These are phyloP conservation scores for Megaptera novaeangliae DNA, from an alignment of 2,113 vertebrate species.

Conservation along the genomic window DNA sequence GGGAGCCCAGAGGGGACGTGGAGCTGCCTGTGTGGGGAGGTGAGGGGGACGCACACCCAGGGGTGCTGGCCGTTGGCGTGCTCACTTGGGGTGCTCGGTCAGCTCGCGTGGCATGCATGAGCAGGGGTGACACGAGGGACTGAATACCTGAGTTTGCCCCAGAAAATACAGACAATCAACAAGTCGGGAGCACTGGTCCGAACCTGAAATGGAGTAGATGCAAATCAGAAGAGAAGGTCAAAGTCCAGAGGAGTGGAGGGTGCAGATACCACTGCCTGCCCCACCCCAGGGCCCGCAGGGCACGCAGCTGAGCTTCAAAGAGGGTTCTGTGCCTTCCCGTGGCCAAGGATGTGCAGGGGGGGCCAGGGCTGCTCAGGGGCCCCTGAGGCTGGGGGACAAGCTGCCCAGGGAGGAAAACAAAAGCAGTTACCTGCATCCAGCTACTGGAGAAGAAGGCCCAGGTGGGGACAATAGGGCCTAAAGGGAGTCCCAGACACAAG, in stretches of 20 bases:
- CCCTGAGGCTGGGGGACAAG: background rate
- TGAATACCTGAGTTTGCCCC: background rate
- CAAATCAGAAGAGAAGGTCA: background rate
- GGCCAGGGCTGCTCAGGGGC: background rate
- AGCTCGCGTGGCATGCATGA: fast-evolving
- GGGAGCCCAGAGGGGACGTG: fast-evolving
- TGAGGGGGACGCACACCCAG: fast-evolving
- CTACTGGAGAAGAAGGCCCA: background rate
- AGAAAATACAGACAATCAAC: background rate
- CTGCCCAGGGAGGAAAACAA: background rate
- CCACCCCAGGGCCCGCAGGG: background rate
- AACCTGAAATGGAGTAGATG: background rate
- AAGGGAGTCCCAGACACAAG: background rate
- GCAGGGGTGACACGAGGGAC: background rate
- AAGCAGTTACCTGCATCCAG: background rate
- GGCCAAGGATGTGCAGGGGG: background rate
- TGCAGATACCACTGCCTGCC: fast-evolving
- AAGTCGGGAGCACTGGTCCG: background rate
- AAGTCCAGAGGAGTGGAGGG: background rate
- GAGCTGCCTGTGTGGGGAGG: background rate
- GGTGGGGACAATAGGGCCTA: background rate
- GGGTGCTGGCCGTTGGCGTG: background rate
- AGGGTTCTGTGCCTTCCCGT: background rate
- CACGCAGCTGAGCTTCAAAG: background rate
- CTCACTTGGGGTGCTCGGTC: background rate